phyloP scores from a whole-genome alignment of 2,888 invertebrate genomes.

The Aporophyla lueneburgensis region DNA sequence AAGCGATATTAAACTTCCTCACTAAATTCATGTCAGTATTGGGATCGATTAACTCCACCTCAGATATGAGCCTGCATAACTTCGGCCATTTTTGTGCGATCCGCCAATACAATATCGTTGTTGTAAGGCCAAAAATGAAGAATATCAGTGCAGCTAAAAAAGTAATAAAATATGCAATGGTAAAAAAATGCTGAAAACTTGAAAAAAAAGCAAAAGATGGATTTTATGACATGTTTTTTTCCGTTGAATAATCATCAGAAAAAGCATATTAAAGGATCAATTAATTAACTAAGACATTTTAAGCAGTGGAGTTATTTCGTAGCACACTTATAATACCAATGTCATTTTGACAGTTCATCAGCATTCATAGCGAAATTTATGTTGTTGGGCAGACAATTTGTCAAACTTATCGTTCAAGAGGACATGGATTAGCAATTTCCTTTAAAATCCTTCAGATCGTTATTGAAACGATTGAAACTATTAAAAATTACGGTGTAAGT shows the following conservation, averaged over 20 bases:
- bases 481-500: not conserved
- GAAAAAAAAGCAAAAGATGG: no score
- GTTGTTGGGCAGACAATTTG: not conserved
- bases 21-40: constrained; percentile 71
- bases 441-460: not conserved
- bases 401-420: not conserved
- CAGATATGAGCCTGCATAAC: constrained; percentile 73
- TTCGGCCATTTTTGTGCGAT: constrained; percentile 80
- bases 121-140: constrained; percentile 70
- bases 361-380: not conserved
- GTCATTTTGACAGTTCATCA: not conserved
- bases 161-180: not conserved
- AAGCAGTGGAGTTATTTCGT: not conserved
- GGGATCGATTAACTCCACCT: constrained; percentile 75
- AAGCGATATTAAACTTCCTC: constrained; percentile 73
- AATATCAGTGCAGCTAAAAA: constrained; percentile 77
- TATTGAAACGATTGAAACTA: no score
- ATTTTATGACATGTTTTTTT: not conserved
- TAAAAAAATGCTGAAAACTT: not conserved
- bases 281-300: not conserved
- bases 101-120: constrained; percentile 74
- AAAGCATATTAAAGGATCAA: no score
- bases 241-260: not conserved
- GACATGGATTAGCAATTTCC: not conserved
- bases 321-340: not conserved